phyloP scores from a whole-genome alignment of 2,888 invertebrate species.

The Aphodius sticticus region DNA sequence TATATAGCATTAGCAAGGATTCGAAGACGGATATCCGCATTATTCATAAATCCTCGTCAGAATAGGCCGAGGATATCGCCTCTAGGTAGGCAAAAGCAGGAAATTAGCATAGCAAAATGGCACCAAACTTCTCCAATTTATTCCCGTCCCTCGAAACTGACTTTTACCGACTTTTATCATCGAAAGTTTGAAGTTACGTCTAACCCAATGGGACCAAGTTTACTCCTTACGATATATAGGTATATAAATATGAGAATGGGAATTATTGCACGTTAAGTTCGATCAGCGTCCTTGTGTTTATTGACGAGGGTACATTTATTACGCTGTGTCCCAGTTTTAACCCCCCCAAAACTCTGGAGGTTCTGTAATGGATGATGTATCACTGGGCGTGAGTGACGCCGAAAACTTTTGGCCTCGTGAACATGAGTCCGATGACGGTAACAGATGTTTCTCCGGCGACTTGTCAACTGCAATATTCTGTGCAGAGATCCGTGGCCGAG shows the following conservation, averaged over 20 bases:
- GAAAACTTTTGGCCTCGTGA: constrained; percentile 4
- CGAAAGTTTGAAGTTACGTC: neutral
- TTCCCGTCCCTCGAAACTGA: constrained; percentile 4
- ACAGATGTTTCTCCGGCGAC: neutral
- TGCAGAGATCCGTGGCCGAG: no score
- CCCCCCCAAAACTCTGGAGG: neutral
- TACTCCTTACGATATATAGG: neutral
- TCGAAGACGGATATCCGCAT: no score
- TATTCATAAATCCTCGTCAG: no score
- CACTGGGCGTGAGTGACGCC: neutral
- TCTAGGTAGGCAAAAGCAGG: constrained; percentile 8
- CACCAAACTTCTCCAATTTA: constrained; percentile 10
- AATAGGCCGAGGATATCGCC: neutral
- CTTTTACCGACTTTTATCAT: constrained; percentile 10
- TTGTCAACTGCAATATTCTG: no score
- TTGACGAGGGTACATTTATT: constrained; percentile 19
- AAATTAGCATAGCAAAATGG: constrained; percentile 13
- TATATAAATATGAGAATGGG: neutral
- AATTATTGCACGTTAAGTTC: neutral
- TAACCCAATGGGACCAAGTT: neutral
- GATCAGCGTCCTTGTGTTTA: neutral
- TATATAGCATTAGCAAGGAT: no score
- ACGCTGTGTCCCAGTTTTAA: neutral
- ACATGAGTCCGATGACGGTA: neutral
- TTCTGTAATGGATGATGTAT: constrained; percentile 23